These are phyloP conservation scores for Protobothrops mucrosquamatus DNA, from an alignment of 2,113 vertebrate genomes.

Conservation along the genomic window DNA sequence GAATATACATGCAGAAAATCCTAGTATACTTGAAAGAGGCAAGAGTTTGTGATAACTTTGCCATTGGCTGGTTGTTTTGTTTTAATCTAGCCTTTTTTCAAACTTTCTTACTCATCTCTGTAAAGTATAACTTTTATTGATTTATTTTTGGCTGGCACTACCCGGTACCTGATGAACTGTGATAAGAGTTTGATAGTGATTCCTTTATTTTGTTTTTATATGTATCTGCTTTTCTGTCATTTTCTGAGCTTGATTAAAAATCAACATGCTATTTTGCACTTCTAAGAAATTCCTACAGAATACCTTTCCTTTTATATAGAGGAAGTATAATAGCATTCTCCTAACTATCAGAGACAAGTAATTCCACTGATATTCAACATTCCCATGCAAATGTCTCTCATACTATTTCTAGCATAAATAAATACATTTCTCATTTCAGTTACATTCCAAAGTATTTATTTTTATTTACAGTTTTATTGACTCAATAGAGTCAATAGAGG, in stretches of 20 bases:
- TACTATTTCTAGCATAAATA: not conserved
- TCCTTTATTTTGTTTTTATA: not conserved
- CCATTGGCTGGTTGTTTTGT: not conserved
- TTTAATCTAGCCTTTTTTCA: not conserved
- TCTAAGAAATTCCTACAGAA: not conserved
- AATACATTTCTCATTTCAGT: not conserved
- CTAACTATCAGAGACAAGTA: not conserved
- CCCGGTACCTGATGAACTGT: not conserved
- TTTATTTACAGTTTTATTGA: not conserved
- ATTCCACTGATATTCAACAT: not conserved
- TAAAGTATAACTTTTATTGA: not conserved
- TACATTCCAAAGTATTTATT: not conserved
- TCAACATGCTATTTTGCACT: not conserved
- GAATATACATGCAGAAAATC: not conserved
- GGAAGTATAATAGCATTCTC: not conserved
- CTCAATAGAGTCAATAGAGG: not conserved
- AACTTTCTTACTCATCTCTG: not conserved
- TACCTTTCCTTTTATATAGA: not conserved
- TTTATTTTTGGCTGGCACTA: not conserved
- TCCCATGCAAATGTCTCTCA: not conserved
- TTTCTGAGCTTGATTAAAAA: not conserved
- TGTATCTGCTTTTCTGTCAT: not conserved
- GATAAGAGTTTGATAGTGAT: not conserved
- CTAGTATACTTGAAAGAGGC: not conserved
- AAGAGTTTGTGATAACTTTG: not conserved